Evolutionary conservation across 2,888 invertebrate species (phyloP).

Genomic region (Yponomeuta cagnagella): DNA sequence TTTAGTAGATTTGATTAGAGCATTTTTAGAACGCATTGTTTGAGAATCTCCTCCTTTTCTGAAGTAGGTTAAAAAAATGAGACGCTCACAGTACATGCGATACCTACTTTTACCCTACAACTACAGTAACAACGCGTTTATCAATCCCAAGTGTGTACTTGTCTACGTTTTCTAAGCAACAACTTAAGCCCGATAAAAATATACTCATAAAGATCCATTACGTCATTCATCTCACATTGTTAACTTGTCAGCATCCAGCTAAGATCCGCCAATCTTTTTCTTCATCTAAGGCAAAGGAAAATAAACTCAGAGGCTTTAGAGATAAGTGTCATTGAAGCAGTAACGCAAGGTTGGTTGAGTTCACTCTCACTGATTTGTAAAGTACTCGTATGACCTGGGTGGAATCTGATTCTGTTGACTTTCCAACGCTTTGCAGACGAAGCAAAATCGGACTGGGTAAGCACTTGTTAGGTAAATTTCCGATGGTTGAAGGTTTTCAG

Average conservation of each 20-base stretch:
- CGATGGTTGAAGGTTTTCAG: no score
- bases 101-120: background rate
- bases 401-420: background rate
- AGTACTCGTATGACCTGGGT: background rate
- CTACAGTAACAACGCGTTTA: background rate
- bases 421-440: background rate
- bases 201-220: background rate
- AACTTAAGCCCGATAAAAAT: background rate
- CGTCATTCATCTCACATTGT: constrained; percentile 5
- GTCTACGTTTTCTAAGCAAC: background rate
- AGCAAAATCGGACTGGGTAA: background rate
- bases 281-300: background rate
- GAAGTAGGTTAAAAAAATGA: no score
- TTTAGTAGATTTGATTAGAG: no score
- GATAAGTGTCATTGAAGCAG: background rate
- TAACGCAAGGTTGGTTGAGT: background rate
- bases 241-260: constrained; percentile 3
- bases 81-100: no score
- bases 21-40: no score
- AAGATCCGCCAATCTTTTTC: background rate
- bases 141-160: background rate
- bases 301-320: background rate
- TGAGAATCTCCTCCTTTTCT: no score
- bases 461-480: no score
- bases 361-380: background rate